These are phyloP conservation scores for Petrophora chlorosata DNA, from an alignment of 2,888 invertebrate genomes.

Conservation along the genomic window DNA sequence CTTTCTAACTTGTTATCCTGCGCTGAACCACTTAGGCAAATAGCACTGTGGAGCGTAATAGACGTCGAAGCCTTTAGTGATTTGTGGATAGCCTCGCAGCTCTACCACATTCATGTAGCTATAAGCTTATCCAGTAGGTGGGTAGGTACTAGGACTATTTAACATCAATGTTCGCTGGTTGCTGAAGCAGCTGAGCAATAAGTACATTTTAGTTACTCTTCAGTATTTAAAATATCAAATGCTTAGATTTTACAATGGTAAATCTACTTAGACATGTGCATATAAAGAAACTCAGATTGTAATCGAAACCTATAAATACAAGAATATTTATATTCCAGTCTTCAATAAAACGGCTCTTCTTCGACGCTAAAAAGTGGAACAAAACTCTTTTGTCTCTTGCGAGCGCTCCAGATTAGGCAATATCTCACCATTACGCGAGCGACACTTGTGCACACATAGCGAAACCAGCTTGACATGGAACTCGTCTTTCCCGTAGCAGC, in stretches of 20 bases:
- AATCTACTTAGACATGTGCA: too few species aligned
- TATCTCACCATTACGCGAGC: conserved; percentile 46
- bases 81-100: conserved; percentile 20
- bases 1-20: conserved; percentile 59
- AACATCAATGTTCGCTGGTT: too few species aligned
- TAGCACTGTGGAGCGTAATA: conserved; percentile 57
- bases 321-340: too few species aligned
- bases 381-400: conserved; percentile 34
- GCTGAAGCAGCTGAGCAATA: too few species aligned
- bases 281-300: too few species aligned
- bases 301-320: too few species aligned
- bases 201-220: too few species aligned
- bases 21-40: conserved; percentile 62
- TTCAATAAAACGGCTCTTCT: too few species aligned
- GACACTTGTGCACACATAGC: conserved; percentile 69
- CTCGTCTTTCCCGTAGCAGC: conserved; percentile 63
- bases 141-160: too few species aligned
- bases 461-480: conserved; percentile 51
- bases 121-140: too few species aligned
- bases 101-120: background rate
- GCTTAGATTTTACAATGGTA: too few species aligned
- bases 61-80: conserved; percentile 42
- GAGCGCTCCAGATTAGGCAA: conserved; percentile 63
- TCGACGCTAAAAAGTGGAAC: conserved; percentile 26
- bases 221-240: too few species aligned